A percentile compares a stretch with the other conserved stretches of the same genome.
Evolutionary conservation across 2,888 invertebrate genomes (phyloP).

Genomic region (Plebejus melissa): DNA sequence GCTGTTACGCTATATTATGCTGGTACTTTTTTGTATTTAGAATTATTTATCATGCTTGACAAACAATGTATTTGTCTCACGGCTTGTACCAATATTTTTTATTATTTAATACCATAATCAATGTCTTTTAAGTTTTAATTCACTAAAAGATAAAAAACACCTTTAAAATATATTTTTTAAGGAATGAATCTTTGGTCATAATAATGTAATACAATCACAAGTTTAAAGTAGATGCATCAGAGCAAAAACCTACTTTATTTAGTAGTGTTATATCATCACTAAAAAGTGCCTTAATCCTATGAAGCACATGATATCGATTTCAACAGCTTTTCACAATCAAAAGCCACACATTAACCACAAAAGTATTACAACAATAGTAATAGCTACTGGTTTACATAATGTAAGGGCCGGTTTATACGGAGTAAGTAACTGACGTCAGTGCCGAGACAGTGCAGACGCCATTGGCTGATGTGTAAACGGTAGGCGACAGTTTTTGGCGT

Average conservation of each 20-base stretch:
- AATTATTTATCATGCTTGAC: neutral
- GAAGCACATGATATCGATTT: neutral
- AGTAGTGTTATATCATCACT: neutral
- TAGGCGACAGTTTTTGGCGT: too few species aligned
- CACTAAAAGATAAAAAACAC: neutral
- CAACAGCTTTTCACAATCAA: neutral
- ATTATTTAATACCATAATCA: too few species aligned
- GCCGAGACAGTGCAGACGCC: too few species aligned
- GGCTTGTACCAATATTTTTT: too few species aligned
- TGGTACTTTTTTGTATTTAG: neutral
- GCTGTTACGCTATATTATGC: neutral
- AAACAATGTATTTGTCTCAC: neutral
- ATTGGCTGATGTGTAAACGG: too few species aligned
- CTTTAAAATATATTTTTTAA: neutral
- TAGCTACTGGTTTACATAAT: neutral
- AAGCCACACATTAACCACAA: neutral
- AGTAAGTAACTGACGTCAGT: too few species aligned
- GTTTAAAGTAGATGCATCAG: neutral
- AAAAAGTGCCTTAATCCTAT: neutral
- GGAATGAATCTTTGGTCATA: slow-evolving; percentile 12
- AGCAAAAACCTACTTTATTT: neutral
- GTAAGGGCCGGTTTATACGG: neutral
- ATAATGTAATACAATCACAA: neutral
- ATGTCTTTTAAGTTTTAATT: neutral
- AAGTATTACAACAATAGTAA: neutral